A percentile compares a stretch with the other conserved stretches of the same genome.
Evolutionary conservation across 92 coral and sea anemone genomes (phyloP).

Genomic region (Porites rus): DNA sequence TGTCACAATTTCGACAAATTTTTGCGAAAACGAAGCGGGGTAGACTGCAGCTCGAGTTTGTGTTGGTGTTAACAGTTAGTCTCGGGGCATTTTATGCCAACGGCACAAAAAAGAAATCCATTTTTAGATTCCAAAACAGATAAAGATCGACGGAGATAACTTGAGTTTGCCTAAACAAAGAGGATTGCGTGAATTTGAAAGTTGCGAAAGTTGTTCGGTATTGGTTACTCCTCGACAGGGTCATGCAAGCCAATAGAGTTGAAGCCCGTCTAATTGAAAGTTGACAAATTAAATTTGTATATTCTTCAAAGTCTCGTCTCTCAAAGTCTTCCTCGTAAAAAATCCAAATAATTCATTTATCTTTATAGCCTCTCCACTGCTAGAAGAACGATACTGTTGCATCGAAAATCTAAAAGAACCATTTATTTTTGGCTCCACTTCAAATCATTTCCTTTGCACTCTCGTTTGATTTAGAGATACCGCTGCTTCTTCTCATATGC

Average conservation of each 20-base stretch:
- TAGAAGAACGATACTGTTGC: not conserved
- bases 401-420: slow-evolving; percentile 2
- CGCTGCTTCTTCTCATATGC: no score
- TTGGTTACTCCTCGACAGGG: not conserved
- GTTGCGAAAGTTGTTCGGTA: not conserved
- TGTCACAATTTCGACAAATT: slow-evolving; percentile 21
- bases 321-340: no score
- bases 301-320: slow-evolving; percentile 23
- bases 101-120: not conserved
- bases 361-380: not conserved
- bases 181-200: not conserved
- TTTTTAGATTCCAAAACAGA: not conserved
- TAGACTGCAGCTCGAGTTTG: not conserved
- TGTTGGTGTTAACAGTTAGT: not conserved
- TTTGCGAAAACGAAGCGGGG: not conserved
- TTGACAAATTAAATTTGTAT: slow-evolving; percentile 8
- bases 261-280: not conserved
- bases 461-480: not conserved
- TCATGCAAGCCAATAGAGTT: slow-evolving; percentile 25
- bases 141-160: not conserved
- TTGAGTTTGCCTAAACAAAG: not conserved
- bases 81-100: not conserved
- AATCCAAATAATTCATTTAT: slow-evolving; percentile 3
- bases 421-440: slow-evolving; percentile 26
- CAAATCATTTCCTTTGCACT: not conserved